Evolutionary conservation across 2,797 vertebrate species (phyloP), one percentile per base, ranked within the genome.

Genomic region (Bradypus variegatus): DNA sequence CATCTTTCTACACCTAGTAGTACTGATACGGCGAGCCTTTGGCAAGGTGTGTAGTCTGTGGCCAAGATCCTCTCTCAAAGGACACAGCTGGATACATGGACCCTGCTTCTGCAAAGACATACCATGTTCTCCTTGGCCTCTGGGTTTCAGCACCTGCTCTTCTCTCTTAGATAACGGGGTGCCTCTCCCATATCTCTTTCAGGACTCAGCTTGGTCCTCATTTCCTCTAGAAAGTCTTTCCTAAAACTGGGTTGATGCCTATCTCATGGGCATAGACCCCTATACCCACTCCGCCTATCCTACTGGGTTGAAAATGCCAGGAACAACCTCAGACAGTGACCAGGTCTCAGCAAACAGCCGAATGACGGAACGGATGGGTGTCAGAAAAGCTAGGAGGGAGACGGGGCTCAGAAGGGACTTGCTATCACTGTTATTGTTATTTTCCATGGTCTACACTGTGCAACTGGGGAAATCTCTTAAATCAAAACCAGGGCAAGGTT

Each of bases 191-290:
- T 55, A 48, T 81, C 76, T 87, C 45, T 87, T 72, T 48, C 41
- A 48, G 80, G 72, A 69, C 64, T 58, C 58, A 29, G 4, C 38
- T 75, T 45, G 48, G 12, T 50, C 41, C 64, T 55, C 25, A 41
- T 80, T 73, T 93, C 77, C 65, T 67, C 62, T 41, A n/a, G 69
- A 81, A 89, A 75, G 18, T 8, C 60, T 91, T 76, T 94, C 69
- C 45, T 69, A 29, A 85, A 29, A 77, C 53, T 3, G 14, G 27
- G 29, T 5, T 69, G 53, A 29, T 5, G 36, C 4, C 53, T 62
- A 8, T 13, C 55, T 25, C 29, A 38, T 53, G 72, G 58, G 7
- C 72, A 16, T 0, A 21, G 48, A 1, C 11, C 21, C 21, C n/a
- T 41, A 8, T 1, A 41, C 29, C 58, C 10, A 27, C 5, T 64